Evolutionary conservation across 2,797 vertebrate species (phyloP).

Genomic region (Emys orbicularis): DNA sequence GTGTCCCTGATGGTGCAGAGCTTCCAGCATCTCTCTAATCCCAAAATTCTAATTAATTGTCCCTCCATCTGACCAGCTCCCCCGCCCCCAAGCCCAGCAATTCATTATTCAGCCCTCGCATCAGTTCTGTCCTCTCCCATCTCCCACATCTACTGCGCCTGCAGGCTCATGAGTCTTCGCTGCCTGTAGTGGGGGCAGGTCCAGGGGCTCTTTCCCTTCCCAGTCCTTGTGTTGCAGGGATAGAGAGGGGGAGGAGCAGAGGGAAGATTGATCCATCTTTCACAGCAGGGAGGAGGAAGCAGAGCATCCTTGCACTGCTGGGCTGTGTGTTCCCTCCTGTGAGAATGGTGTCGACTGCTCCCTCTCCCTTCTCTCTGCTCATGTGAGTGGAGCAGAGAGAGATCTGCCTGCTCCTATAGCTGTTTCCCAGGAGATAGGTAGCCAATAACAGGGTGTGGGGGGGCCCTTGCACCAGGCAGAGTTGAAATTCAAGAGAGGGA

Average conservation of each 20-base stretch:
- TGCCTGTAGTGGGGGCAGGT: neutral
- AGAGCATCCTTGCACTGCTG: neutral
- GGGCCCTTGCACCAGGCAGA: neutral
- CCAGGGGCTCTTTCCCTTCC: neutral
- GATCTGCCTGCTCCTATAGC: neutral
- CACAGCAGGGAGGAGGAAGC: neutral
- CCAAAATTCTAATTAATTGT: neutral
- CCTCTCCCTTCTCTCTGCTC: neutral
- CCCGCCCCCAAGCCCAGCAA: neutral
- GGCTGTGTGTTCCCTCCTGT: neutral
- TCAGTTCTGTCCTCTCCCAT: neutral
- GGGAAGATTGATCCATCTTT: neutral
- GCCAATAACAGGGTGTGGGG: neutral
- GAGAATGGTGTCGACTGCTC: neutral
- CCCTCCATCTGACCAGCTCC: neutral
- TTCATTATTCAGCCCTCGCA: neutral
- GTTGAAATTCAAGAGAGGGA: neutral
- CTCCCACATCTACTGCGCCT: neutral
- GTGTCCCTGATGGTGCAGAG: neutral
- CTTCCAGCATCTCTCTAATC: neutral
- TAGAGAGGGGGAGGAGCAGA: neutral
- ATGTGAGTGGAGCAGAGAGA: neutral
- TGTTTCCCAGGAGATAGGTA: neutral
- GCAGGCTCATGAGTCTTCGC: neutral
- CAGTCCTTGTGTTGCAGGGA: neutral